These are phyloP conservation scores for Scotopteryx bipunctaria DNA, from an alignment of 2,888 invertebrate genomes.

Conservation along the genomic window DNA sequence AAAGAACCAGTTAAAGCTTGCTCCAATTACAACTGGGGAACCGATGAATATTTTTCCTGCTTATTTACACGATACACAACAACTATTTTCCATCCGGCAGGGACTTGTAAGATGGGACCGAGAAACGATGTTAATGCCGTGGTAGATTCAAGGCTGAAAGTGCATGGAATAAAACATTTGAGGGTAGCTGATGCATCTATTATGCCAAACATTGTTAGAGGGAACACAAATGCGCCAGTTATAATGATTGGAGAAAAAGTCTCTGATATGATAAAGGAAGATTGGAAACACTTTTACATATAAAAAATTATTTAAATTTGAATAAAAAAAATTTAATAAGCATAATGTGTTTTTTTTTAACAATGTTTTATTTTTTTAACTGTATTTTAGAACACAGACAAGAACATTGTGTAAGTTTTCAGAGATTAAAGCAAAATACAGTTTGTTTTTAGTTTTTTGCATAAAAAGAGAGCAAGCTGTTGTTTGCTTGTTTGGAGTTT, in stretches of 20 bases:
- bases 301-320: no score
- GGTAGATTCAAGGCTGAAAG: slow-evolving; percentile 60
- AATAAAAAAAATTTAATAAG: no score
- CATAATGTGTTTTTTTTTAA: no score
- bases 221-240: slow-evolving; percentile 91
- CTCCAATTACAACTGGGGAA: slow-evolving; percentile 77
- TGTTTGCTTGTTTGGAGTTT: no score
- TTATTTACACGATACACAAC: slow-evolving; percentile 84
- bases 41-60: slow-evolving; percentile 86
- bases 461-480: no score
- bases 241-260: slow-evolving; percentile 91
- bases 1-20: slow-evolving; percentile 83
- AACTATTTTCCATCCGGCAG: slow-evolving; percentile 76
- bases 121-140: slow-evolving; percentile 63
- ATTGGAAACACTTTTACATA: slow-evolving; percentile 56
- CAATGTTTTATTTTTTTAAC: no score
- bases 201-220: slow-evolving; percentile 91
- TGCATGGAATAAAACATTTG: slow-evolving; percentile 68
- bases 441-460: background rate
- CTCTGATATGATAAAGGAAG: slow-evolving; percentile 65
- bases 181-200: slow-evolving; percentile 91
- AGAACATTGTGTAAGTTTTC: background rate
- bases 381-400: no score
- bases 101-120: slow-evolving; percentile 72
- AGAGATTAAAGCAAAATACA: background rate